phyloP scores from a whole-genome alignment of 2,113 vertebrate species.

The Agelaius tricolor region DNA sequence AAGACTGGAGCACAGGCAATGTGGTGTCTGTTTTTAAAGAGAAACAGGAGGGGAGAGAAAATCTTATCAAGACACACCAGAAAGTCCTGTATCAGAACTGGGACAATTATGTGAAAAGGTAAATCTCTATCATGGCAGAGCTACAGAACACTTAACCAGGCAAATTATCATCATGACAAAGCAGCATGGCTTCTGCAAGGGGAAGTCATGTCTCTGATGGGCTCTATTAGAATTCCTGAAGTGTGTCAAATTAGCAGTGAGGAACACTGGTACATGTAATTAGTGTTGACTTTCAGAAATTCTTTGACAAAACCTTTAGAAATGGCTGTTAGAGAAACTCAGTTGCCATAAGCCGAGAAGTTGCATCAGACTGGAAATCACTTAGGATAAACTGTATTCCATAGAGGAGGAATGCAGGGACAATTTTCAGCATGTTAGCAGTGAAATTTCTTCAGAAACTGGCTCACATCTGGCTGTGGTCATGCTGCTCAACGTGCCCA shows the following conservation, averaged over 20 bases:
- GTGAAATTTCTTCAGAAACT: not conserved
- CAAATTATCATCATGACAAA: not conserved
- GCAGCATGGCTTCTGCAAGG: constrained; percentile 16
- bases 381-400: not conserved
- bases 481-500: not conserved
- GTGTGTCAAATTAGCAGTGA: constrained; percentile 39
- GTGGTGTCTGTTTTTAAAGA: not conserved
- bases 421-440: not conserved
- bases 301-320: constrained; percentile 42
- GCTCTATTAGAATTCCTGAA: constrained; percentile 47
- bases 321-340: constrained; percentile 5
- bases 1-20: not conserved
- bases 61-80: constrained; percentile 5
- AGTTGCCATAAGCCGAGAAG: not conserved
- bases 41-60: not conserved
- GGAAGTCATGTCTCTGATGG: constrained; percentile 17
- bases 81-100: not conserved
- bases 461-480: not conserved
- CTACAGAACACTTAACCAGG: constrained; percentile 29
- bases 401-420: not conserved
- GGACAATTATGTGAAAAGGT: not conserved
- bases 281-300: constrained; percentile 59
- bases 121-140: not conserved
- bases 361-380: not conserved
- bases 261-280: not conserved